Conservation (phyloP, 2,113 vertebrate genomes). For the mouse (Mus musculus) region DNA sequence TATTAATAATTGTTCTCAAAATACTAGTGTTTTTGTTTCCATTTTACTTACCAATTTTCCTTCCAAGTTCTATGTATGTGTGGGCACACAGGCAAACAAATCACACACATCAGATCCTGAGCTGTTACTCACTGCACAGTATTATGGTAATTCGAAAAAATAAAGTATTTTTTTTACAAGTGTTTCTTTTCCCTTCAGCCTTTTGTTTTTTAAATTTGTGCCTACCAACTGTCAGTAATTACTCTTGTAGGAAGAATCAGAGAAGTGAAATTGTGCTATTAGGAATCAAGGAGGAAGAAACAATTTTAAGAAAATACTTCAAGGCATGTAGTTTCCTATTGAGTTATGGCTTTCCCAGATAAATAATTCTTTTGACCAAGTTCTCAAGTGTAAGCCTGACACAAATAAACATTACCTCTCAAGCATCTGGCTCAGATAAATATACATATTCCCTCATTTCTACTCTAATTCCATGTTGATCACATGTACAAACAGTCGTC, state of each 20-base stretch:
- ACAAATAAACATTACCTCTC: slow-evolving; percentile 37
- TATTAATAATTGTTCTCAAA: slow-evolving; percentile 43
- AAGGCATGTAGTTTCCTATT: slow-evolving; percentile 52
- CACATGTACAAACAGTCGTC: not conserved
- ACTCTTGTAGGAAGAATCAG: slow-evolving; percentile 25
- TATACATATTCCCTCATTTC: not conserved
- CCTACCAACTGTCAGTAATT: slow-evolving; percentile 43
- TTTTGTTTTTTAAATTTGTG: slow-evolving; percentile 43
- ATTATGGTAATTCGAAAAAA: slow-evolving; percentile 27
- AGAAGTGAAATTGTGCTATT: slow-evolving; percentile 49
- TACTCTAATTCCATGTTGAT: not conserved
- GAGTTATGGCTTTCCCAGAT: slow-evolving; percentile 50
- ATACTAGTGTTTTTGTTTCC: not conserved
- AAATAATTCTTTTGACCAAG: slow-evolving; percentile 63
- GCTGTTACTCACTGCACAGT: not conserved
- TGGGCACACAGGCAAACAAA: slow-evolving; percentile 31
- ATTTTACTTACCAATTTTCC: slow-evolving; percentile 25
- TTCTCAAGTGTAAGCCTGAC: slow-evolving; percentile 39
- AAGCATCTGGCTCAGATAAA: slow-evolving; percentile 37
- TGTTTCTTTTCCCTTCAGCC: not conserved
- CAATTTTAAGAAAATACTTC: slow-evolving; percentile 51
- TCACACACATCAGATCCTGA: not conserved
- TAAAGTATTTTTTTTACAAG: not conserved
- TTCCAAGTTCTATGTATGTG: not conserved
- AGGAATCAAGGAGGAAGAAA: slow-evolving; percentile 42